Evolutionary conservation across 2,797 vertebrate genomes (phyloP).

Genomic region (Prionace glauca): DNA sequence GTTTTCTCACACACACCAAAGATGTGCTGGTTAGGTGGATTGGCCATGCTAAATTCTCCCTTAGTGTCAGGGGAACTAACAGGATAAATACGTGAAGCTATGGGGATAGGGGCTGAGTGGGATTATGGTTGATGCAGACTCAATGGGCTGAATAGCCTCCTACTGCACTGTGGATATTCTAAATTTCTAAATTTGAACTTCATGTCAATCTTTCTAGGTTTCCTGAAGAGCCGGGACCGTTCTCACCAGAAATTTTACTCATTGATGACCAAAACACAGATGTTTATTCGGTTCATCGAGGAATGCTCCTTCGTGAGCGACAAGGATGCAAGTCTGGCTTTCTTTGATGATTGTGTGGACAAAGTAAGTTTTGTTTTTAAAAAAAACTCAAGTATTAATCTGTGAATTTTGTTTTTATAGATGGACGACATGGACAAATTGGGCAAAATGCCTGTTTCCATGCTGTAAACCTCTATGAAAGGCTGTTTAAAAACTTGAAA

Average conservation of each 20-base stretch:
- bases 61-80: too few relatives aligned
- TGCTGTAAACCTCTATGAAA: not conserved
- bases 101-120: too few relatives aligned
- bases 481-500: not conserved
- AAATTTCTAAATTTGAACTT: too few relatives aligned
- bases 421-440: too few relatives aligned
- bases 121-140: too few relatives aligned
- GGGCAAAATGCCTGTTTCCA: too few relatives aligned
- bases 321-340: conserved; percentile 92
- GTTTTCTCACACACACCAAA: too few relatives aligned
- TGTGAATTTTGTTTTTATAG: not conserved
- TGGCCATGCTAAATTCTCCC: too few relatives aligned
- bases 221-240: conserved; percentile 90
- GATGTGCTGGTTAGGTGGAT: too few relatives aligned
- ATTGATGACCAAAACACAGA: conserved; percentile 95
- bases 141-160: too few relatives aligned
- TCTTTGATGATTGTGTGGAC: conserved; percentile 97
- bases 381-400: not conserved
- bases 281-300: conserved; percentile 98
- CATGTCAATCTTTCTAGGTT: conserved; percentile 61
- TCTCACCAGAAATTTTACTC: conserved; percentile 98
- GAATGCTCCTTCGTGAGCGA: conserved; percentile 98
- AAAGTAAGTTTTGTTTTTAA: conserved; percentile 71
- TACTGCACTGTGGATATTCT: not conserved
- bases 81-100: too few relatives aligned